Evolutionary conservation across 1,140 invertebrate species (phyloP).

Genomic region (Helicoverpa armigera): DNA sequence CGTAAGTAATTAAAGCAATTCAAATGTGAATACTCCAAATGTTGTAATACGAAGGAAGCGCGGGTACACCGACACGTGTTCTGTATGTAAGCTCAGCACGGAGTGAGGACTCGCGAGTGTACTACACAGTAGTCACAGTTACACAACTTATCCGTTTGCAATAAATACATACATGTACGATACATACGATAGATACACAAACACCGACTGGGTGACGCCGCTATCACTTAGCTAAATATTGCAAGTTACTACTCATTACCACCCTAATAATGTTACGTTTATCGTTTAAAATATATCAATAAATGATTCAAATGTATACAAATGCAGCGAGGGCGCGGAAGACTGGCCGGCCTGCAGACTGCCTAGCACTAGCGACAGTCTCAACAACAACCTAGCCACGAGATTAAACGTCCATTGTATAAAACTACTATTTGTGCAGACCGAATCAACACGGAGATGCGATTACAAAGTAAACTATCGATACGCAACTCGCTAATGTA

Average conservation of each 20-base stretch:
- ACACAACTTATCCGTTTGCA: conserved; percentile 60
- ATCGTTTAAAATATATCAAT: conserved; percentile 71
- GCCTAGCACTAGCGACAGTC: conserved; percentile 48
- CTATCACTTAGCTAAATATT: conserved; percentile 75
- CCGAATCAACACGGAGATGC: conserved; percentile 60
- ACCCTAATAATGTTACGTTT: conserved; percentile 69
- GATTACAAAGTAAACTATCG: conserved; percentile 51
- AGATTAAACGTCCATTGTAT: conserved; percentile 56
- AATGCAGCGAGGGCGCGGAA: conserved; percentile 63
- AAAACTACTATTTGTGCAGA: conserved; percentile 75
- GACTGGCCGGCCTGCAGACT: conserved; percentile 51
- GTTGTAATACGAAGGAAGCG: conserved; percentile 78
- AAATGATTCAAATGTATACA: conserved; percentile 69
- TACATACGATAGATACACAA: conserved; percentile 52
- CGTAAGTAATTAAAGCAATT: conserved; percentile 86
- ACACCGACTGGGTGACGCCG: conserved; percentile 68
- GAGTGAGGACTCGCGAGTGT: conserved; percentile 43
- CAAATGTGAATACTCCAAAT: conserved; percentile 84
- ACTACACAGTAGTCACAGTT: conserved; percentile 73
- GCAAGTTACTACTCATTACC: conserved; percentile 75
- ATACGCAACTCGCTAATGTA: conserved; percentile 64
- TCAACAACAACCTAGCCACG: conserved; percentile 56
- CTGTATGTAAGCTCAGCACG: conserved; percentile 45
- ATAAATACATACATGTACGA: conserved; percentile 69
- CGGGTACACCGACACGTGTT: conserved; percentile 60